Conservation (phyloP, 2,113 vertebrate species). For the Zapornia atra region DNA sequence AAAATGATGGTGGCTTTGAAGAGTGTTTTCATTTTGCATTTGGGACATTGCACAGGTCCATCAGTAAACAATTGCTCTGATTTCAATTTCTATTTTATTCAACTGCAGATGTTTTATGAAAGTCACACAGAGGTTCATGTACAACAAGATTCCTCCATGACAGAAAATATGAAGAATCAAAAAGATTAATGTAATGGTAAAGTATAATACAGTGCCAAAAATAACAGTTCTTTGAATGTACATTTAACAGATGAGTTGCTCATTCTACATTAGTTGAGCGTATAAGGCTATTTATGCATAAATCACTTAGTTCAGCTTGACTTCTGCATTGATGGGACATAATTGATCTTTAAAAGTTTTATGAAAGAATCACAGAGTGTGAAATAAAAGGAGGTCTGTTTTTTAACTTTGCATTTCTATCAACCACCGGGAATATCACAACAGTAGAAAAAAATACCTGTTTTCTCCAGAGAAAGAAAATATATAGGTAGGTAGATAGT, state of each 20-base stretch:
- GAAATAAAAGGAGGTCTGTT: conserved; percentile 74
- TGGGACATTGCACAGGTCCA: background rate
- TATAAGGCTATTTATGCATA: conserved; percentile 67
- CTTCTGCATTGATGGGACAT: conserved; percentile 72
- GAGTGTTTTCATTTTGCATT: background rate
- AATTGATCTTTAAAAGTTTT: conserved; percentile 80
- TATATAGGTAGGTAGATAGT: background rate
- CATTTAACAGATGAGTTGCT: conserved; percentile 62
- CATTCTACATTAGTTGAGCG: conserved; percentile 32
- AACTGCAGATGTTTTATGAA: background rate
- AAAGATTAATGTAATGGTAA: conserved; percentile 35
- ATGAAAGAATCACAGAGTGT: conserved; percentile 77
- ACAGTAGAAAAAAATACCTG: conserved; percentile 16
- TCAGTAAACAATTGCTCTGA: background rate
- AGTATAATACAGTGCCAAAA: conserved; percentile 40
- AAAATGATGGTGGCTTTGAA: background rate
- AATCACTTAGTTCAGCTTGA: conserved; percentile 75
- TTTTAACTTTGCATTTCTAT: conserved; percentile 72
- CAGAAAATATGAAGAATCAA: background rate
- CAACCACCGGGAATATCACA: conserved; percentile 6
- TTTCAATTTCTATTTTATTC: background rate
- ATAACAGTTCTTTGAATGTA: conserved; percentile 36
- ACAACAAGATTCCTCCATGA: background rate
- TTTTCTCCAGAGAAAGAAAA: conserved; percentile 21
- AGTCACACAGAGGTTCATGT: background rate